Evolutionary conservation across 2,113 vertebrate genomes (phyloP).

Genomic region (Cygnus atratus): DNA sequence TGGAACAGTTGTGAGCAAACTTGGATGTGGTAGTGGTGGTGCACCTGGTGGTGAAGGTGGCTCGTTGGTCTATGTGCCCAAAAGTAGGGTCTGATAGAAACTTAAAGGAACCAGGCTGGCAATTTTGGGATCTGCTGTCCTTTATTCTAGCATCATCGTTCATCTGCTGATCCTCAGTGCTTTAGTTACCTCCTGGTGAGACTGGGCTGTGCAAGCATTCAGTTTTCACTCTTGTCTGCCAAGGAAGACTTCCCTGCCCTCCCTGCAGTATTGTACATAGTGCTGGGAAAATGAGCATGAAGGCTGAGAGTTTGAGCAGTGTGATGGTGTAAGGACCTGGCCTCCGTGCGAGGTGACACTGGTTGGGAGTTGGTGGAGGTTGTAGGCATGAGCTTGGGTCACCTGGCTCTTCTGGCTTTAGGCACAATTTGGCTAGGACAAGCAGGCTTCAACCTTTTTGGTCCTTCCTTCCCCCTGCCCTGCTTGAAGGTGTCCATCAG

Average conservation of each 20-base stretch:
- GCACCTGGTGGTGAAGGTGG: background rate
- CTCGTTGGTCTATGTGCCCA: background rate
- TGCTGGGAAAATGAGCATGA: no score
- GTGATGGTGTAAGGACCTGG: background rate
- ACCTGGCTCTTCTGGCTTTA: background rate
- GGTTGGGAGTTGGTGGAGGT: background rate
- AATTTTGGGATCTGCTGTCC: background rate
- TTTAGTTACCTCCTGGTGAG: background rate
- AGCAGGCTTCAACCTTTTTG: rapidly evolving
- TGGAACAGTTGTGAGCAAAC: background rate
- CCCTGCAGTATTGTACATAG: no score
- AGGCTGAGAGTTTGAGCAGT: background rate
- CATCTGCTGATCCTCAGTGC: background rate
- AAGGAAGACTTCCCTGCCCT: no score
- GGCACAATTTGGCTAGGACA: background rate
- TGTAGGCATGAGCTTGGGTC: background rate
- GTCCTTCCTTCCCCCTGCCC: background rate
- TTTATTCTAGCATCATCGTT: background rate
- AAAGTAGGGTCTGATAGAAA: no score
- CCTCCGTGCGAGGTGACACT: no score
- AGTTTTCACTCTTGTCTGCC: no score
- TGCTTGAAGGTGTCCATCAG: background rate
- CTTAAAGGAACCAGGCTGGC: background rate
- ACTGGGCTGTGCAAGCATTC: no score
- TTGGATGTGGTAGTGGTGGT: rapidly evolving